Evolutionary conservation across 2,797 vertebrate genomes (phyloP).

Genomic region (Protosalanx chinensis): DNA sequence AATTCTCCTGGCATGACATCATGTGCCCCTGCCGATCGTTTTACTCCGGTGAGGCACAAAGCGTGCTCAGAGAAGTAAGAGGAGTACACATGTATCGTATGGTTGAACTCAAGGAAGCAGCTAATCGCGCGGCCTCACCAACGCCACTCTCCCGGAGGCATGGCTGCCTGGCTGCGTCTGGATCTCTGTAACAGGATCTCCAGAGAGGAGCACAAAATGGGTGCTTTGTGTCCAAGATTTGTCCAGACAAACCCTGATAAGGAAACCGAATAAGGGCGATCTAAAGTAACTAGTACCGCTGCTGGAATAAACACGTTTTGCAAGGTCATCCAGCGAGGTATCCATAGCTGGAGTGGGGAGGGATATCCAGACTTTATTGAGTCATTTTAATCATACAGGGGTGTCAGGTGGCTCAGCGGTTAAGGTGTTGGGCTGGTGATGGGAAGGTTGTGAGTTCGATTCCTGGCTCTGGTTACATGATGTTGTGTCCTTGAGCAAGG

Average conservation of each 20-base stretch:
- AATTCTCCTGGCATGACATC: slow-evolving; percentile 64
- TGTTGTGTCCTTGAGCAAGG: too few relatives aligned
- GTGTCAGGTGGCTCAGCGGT: too few relatives aligned
- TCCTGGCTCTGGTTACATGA: too few relatives aligned
- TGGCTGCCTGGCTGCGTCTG: slow-evolving; percentile 61
- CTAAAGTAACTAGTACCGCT: slow-evolving; percentile 52
- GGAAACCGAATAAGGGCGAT: slow-evolving; percentile 65
- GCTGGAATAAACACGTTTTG: slow-evolving; percentile 63
- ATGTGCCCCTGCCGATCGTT: slow-evolving; percentile 53
- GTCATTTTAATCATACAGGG: too few relatives aligned
- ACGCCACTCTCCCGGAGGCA: slow-evolving; percentile 54
- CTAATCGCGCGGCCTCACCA: slow-evolving; percentile 48
- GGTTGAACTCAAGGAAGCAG: slow-evolving; percentile 52
- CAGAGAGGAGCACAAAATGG: slow-evolving; percentile 73
- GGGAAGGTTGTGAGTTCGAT: too few relatives aligned
- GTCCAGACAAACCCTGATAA: slow-evolving; percentile 69
- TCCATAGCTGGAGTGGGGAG: too few relatives aligned
- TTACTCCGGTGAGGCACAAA: slow-evolving; percentile 53
- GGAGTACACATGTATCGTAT: slow-evolving; percentile 59
- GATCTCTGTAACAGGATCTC: slow-evolving; percentile 73
- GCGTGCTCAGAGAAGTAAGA: slow-evolving; percentile 43
- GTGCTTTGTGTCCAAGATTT: slow-evolving; percentile 73
- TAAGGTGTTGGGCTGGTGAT: too few relatives aligned
- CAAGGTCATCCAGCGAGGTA: slow-evolving; percentile 40
- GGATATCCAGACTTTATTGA: too few relatives aligned